Evolutionary conservation across 2,797 vertebrate genomes (phyloP), one percentile per base, ranked within the genome.

Genomic region (Chaenodraco wilsoni): DNA sequence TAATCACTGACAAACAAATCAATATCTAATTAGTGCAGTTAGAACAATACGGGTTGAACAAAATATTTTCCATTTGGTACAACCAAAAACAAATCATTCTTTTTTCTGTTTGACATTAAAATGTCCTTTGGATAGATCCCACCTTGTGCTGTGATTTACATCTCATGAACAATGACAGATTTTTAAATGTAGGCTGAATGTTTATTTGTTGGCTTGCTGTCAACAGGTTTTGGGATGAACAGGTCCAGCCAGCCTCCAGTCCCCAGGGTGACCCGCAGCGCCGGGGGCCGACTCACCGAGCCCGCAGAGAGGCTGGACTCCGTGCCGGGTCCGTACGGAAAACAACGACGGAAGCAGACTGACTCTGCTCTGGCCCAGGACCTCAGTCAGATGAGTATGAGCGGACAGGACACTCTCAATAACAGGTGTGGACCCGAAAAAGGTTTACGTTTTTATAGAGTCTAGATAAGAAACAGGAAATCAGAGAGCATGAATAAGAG

Each of bases 341-440:
- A 86, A 64, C 90, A 86, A 41, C 81, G 74, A 9, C 87, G 76
- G 69, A 93, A 87, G 79, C 87, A 82, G 43, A 69, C 87, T 0
- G 89, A 92, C 64, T 88, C 92, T 0, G 84, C 84, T 48, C 70
- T 95, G 72, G 89, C 87, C 15, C 82, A 92, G 78, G 90, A 94
- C 69, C 93, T 95, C 64, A 90, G 94, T 76, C 91, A 87, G 71
- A 94, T 94, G 93, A 94, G 85, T 27, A 89, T 95, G 70, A 93
- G 84, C 8, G 86, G 87, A 50, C 90, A 68, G 75, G 81, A 88
- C 4, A 19, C 59, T 27, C 65, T 79, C 4, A 27, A 65, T 50
- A 12, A 75, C 23, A 86, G 94, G 95, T 95, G 72, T 91, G 67
- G 37, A 77, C n/a, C 33, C 33, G 9, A 37, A 37, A 7, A 37